These are phyloP conservation scores for Smithornis capensis DNA, from an alignment of 2,113 vertebrate species.

Conservation along the genomic window DNA sequence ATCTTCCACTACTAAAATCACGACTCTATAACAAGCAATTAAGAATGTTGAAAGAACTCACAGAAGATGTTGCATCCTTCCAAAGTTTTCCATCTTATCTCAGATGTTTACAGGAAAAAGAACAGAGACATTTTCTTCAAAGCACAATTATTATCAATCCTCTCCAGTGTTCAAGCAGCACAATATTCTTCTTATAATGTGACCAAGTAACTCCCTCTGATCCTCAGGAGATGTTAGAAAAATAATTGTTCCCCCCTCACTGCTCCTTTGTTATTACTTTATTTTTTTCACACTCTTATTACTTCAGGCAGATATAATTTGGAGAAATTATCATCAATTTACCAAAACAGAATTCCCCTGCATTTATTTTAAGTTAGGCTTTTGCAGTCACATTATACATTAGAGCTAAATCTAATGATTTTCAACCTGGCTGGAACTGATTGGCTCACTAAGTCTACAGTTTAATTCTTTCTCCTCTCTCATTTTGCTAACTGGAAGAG, in stretches of 20 bases:
- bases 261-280: background rate
- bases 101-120: background rate
- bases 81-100: background rate
- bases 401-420: background rate
- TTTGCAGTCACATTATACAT: background rate
- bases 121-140: slow-evolving; percentile 10
- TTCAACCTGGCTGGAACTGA: background rate
- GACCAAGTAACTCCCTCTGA: background rate
- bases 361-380: background rate
- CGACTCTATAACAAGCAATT: background rate
- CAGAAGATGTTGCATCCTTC: background rate
- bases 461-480: background rate
- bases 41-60: background rate
- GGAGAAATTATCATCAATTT: background rate
- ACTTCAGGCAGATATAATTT: background rate
- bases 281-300: background rate
- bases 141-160: background rate
- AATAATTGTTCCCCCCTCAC: background rate
- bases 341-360: background rate
- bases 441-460: background rate
- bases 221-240: background rate
- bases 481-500: background rate
- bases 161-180: background rate
- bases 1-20: background rate
- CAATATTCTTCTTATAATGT: background rate